A percentile compares a stretch with the other conserved stretches of the same genome.
These are phyloP conservation scores for Girardia tigrina DNA, from an alignment of 2,888 invertebrate genomes.

Conservation along the genomic window DNA sequence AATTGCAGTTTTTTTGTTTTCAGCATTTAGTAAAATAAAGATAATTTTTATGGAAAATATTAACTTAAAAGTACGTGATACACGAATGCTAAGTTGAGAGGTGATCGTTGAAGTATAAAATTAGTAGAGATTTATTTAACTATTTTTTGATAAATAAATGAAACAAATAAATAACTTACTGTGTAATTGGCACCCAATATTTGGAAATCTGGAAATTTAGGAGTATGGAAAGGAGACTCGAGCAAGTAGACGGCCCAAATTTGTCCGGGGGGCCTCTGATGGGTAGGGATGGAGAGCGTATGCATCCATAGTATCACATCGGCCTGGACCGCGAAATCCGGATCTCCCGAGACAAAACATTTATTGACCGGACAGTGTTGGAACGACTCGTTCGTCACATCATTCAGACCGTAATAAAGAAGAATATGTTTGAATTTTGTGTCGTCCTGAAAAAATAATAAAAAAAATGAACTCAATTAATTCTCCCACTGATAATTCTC, in stretches of 20 bases:
- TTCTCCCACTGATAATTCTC: no score
- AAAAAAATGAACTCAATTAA: no score
- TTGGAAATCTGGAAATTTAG: constrained; percentile 60
- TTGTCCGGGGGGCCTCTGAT: constrained; percentile 45
- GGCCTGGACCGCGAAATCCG: constrained; percentile 62
- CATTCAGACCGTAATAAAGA: constrained; percentile 51
- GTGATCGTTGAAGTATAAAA: no score
- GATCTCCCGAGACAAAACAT: constrained; percentile 65
- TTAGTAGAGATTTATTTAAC: no score
- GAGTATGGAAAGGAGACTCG: constrained; percentile 88
- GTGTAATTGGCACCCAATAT: neutral
- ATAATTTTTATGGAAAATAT: no score
- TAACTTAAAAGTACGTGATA: no score
- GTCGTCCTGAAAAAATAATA: neutral
- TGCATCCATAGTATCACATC: constrained; percentile 66
- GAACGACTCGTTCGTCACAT: constrained; percentile 59
- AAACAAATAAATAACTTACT: neutral
- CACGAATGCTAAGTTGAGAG: no score
- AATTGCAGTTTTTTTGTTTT: no score
- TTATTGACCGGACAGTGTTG: constrained; percentile 75
- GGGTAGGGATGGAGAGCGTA: constrained; percentile 43
- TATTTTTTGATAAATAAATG: no score
- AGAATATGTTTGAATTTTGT: constrained; percentile 41
- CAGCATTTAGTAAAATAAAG: no score
- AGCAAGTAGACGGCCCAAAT: constrained; percentile 82